Conservation (phyloP, 1,140 invertebrate genomes). For the Drosophila biarmipes region DNA sequence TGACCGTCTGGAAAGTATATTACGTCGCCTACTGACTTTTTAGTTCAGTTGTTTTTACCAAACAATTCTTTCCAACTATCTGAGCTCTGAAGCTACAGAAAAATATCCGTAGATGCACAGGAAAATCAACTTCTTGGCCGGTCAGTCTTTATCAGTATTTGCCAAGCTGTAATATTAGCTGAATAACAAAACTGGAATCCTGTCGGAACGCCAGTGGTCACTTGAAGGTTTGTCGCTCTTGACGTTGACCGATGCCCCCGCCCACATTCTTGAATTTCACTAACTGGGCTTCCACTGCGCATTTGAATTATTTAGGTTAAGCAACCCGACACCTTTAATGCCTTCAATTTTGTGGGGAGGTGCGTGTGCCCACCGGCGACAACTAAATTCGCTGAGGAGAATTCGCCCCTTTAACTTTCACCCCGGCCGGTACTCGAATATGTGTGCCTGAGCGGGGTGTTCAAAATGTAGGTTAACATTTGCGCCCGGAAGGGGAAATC, state of each 20-base stretch:
- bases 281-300: conserved; percentile 44
- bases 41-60: not conserved
- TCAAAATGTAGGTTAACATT: conserved; percentile 46
- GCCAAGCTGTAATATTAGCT: not conserved
- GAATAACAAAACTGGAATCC: conserved; percentile 33
- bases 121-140: not conserved
- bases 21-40: not conserved
- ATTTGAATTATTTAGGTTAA: conserved; percentile 78
- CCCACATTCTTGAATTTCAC: conserved; percentile 29
- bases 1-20: not conserved
- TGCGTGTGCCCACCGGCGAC: conserved; percentile 40
- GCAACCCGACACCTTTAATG: conserved; percentile 46
- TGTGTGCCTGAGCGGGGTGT: not conserved
- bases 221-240: conserved; percentile 60
- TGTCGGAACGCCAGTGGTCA: conserved; percentile 45
- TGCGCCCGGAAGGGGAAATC: conserved; percentile 13
- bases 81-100: not conserved
- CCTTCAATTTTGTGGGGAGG: not conserved
- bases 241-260: conserved; percentile 10
- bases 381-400: conserved; percentile 17
- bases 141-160: not conserved
- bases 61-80: not conserved
- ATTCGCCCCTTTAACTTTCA: not conserved
- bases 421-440: not conserved
- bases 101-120: not conserved